Evolutionary conservation across 2,888 invertebrate genomes (phyloP), one percentile per base, ranked within the genome.

Genomic region (Tanytarsus gracilentus): DNA sequence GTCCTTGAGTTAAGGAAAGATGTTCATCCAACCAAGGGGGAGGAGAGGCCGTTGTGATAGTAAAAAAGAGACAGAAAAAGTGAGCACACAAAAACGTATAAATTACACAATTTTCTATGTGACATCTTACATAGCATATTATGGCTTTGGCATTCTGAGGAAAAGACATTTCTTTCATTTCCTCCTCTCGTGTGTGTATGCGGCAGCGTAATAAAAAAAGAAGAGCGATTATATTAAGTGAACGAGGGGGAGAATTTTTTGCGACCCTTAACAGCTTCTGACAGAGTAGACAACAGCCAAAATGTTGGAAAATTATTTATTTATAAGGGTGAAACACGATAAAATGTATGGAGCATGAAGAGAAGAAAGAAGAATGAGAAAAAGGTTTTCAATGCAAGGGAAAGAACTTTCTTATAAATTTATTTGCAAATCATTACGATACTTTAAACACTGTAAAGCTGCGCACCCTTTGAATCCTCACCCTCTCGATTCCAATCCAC

Each of bases 291-390:
- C 56, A 56, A 56, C 56, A 56, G 56, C 56, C 56, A 56, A 56
- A 56, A 56, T 56, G 56, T 56, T 56, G 56, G 56, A 56, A 56
- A 56, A 56, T 56, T 56, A 56, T 56, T 56, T 56, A 56, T 56
- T 56, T 56, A 56, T 56, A 56, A 56, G 56, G 56, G 56, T 56
- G 56, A 56, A 56, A 36, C 36, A 56, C 39, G 56, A 56, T 56
- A 56, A 56, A 53, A 56, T 56, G 56, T 56, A 44, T 40, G 44
- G 44, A 56, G 56, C 56, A 56, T 56, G 56, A 27, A 56, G 26
- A 50, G 14, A 50, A 26, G 26, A 9, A n/a, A 14, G 26, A 14
- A 50, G 8, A n/a, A n/a, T n/a, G n/a, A n/a, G n/a, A n/a, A 40
- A 40, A 44, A 44, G 23, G 44, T 21, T 44, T 44, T 44, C 44